Evolutionary conservation across 1,140 invertebrate genomes (phyloP), one percentile per base, ranked within the genome.

Genomic region (Drosophila elegans): DNA sequence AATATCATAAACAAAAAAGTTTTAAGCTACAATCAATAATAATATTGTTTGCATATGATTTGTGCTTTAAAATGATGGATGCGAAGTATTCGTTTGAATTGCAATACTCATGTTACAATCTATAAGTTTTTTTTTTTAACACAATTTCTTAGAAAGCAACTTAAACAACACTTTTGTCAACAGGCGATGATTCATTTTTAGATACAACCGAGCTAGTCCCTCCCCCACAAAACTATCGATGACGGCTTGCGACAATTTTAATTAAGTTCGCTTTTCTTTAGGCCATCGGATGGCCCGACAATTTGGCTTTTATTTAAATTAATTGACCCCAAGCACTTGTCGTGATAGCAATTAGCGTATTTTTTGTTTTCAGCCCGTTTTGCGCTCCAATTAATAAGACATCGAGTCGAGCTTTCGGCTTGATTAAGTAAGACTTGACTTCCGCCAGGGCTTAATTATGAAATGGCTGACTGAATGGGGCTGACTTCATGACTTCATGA

Each of bases 281-380:
- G 44, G 59, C 67, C 67, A 51, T 69, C 71, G 59, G 13, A 69
- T 53, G 78, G 75, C 41, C 78, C 57, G 52, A 69, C 80, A 48
- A n/a, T 7, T 82, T 82, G 80, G 44, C 80, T 88, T 89, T 80
- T 89, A 89, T 89, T 89, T 89, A 89, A 89, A 89, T 89, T 89
- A 89, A 89, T 89, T 89, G 85, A 89, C 84, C 84, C 62, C 73
- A 42, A 54, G 75, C 79, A 82, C 64, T 71, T 77, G 69, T 79
- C 83, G 68, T 83, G 76, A 84, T 78, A 88, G 84, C 84, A 89
- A 89, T 89, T 89, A 89, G 80, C 74, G 74, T 57, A 46, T 63
- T 44, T 62, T 56, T 45, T 61, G 71, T 45, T 4, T 41, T 46
- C 32, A 12, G 27, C 55, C 11, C 39, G 11, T 54, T 61, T 74